Conservation (phyloP, 2,113 vertebrate genomes). For the Corythoichthys haematopterus region DNA sequence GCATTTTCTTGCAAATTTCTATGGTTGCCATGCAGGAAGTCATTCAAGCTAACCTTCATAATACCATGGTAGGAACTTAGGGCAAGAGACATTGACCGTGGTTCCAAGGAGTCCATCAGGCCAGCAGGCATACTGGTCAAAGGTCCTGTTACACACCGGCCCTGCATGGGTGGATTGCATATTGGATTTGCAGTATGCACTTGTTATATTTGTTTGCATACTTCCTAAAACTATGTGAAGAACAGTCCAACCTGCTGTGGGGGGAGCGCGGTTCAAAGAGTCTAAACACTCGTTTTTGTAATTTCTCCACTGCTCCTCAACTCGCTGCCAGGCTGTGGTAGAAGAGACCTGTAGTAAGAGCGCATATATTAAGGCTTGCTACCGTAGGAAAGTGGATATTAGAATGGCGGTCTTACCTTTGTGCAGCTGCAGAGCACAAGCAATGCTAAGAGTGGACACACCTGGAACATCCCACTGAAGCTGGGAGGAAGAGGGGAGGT, state of each 20-base stretch:
- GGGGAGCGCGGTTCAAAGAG: constrained; percentile 44
- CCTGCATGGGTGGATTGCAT: constrained; percentile 56
- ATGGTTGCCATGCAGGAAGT: neutral
- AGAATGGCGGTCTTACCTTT: constrained; percentile 57
- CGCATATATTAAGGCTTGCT: neutral
- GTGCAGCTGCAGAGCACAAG: constrained; percentile 68
- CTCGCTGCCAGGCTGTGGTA: constrained; percentile 59
- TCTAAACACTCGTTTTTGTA: constrained; percentile 70
- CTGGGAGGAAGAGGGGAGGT: constrained; percentile 45
- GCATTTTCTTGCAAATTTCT: neutral
- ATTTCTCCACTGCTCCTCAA: constrained; percentile 70
- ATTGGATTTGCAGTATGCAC: neutral
- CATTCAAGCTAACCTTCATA: constrained; percentile 67
- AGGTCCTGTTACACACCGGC: constrained; percentile 88
- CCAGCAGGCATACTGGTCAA: constrained; percentile 90
- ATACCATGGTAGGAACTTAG: constrained; percentile 91
- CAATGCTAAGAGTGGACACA: constrained; percentile 61
- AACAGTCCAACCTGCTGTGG: constrained; percentile 48
- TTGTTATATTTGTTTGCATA: neutral
- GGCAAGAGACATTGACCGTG: constrained; percentile 85
- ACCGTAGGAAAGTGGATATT: neutral
- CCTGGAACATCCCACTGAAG: constrained; percentile 70
- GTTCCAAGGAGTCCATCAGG: constrained; percentile 82
- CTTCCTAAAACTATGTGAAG: neutral
- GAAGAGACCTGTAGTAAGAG: constrained; percentile 55